Base-by-base conservation (phyloP, 2,113 vertebrate genomes). In the Trochalopteron elliotii region DNA sequence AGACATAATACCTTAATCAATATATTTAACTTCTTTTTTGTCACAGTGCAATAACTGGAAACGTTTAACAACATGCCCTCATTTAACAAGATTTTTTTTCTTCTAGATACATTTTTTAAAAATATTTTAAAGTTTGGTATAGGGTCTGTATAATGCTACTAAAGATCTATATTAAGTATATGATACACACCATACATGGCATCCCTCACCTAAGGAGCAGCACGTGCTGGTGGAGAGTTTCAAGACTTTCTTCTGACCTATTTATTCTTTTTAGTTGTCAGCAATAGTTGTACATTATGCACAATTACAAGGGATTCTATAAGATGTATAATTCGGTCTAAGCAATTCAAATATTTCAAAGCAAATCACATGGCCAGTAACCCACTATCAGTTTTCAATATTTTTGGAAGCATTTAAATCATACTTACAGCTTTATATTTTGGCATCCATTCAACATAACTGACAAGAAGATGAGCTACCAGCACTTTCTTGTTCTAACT, bases 231-330 rank as follows among this genome's bases (percentile, higher is more conserved):
- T 83, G 31, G 5, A 65, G 18, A 31, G 17, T 61, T 78, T 83
- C 81, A 61, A 45, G 37, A 65, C 13, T 49, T 56, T 40, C 37
- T 67, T 68, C 52, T 0, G 2, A 77, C 0, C 0, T 28, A 57
- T 57, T 81, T 74, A 35, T 33, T 61, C 40, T 76, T 77, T 57
- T 24, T 59, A 56, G 37, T 47, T 65, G n/a, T 77, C 56, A 50
- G 49, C 35, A 83, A 79, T 3, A 75, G 10, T 8, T 87, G 40
- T n/a, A 72, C 12, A 23, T 63, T 28, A 75, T 33, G 74, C 19
- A 53, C 55, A 87, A 47, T 22, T 81, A 81, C 2, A 15, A 39
- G 19, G 20, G 15, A 64, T 37, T 89, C 68, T 59, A 3, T 30
- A 83, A 63, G 17, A 47, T 7, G 35, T 9, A 35, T 55, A 75